Percentiles rank a stretch among this genome's conserved stretches.
These are phyloP conservation scores for Andrena bucephala DNA, from an alignment of 2,888 invertebrate genomes.

Conservation along the genomic window DNA sequence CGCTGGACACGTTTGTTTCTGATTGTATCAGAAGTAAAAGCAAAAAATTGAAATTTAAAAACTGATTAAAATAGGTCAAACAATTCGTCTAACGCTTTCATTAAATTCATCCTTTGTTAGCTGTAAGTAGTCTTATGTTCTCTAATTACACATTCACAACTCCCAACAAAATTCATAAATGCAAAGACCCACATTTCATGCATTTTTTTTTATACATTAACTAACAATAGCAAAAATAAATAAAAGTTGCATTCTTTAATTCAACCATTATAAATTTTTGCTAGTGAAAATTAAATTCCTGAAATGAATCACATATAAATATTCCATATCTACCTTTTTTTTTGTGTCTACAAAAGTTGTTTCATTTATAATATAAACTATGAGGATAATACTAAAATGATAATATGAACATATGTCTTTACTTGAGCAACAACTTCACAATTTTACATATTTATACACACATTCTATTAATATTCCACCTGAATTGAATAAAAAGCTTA, in stretches of 20 bases:
- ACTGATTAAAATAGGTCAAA: not conserved
- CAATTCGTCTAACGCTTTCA: not conserved
- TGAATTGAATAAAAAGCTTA: not conserved
- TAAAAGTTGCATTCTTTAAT: slow-evolving; percentile 23
- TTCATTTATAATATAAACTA: slow-evolving; percentile 20
- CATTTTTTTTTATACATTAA: slow-evolving; percentile 5
- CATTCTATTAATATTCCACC: slow-evolving; percentile 21
- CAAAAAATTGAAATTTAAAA: not conserved
- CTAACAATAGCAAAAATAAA: slow-evolving; percentile 8
- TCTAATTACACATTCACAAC: slow-evolving; percentile 4
- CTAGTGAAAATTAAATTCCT: not conserved
- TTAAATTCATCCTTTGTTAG: not conserved
- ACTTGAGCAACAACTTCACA: slow-evolving; percentile 49
- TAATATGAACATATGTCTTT: slow-evolving; percentile 8
- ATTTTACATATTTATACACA: slow-evolving; percentile 31
- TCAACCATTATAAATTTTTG: slow-evolving; percentile 9
- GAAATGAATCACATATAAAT: slow-evolving; percentile 17
- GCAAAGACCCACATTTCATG: not conserved
- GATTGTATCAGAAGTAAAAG: slow-evolving; percentile 2
- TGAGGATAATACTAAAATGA: slow-evolving; percentile 21
- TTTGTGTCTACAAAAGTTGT: slow-evolving; percentile 17
- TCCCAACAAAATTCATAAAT: slow-evolving; percentile 16
- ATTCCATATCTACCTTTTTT: not conserved
- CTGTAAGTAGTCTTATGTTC: slow-evolving; percentile 10
- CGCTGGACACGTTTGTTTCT: slow-evolving; percentile 9